Evolutionary conservation across 2,113 vertebrate species (phyloP), one percentile per base, ranked within the genome.

Genomic region (Paracanthobrama guichenoti): DNA sequence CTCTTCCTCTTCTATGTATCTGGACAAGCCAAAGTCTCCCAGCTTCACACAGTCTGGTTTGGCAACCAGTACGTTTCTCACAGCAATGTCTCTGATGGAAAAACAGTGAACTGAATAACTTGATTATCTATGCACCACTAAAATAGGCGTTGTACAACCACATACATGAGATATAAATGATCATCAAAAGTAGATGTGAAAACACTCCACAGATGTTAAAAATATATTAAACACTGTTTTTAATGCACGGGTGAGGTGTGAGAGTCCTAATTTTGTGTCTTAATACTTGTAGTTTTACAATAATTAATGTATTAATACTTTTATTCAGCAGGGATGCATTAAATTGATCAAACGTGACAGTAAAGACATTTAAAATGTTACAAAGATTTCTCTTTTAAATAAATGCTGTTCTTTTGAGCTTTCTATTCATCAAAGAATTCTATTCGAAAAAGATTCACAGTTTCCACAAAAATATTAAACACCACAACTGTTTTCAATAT

Each of bases 11-110:
- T 98, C 98, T 1, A 99, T 92, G 76, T 97, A 98, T 28, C 98
- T 95, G 66, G 98, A 99, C 59, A 99, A 94, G 2, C 98, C 98
- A 0, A 99, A 99, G 92, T 99, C 98, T 0, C 98, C 97, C 2
- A 99, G 93, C 62, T 97, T 98, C 80, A 99, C 96, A 0, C 96
- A 97, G 0, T 97, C 94, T 0, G 91, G 87, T 1, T 95, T 91
- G 0, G 97, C 96, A 85, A 99, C 98, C 79, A 99, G 86, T 69
- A 99, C 72, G 8, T 99, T 99, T 88, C 98, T 94, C 20, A 96
- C 96, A 0, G 98, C 98, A 0, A 99, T 98, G 64, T 99, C 98
- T 93, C 98, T 99, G 82, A 89, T 46, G 11, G 11, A 64, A 53
- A 84, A 67, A 85, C 31, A 72, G 18, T 2, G 69, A 26, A 87